Percentiles rank a stretch among this genome's conserved stretches.
These are phyloP conservation scores for Crematogaster levior DNA, from an alignment of 2,888 invertebrate genomes.

Conservation along the genomic window DNA sequence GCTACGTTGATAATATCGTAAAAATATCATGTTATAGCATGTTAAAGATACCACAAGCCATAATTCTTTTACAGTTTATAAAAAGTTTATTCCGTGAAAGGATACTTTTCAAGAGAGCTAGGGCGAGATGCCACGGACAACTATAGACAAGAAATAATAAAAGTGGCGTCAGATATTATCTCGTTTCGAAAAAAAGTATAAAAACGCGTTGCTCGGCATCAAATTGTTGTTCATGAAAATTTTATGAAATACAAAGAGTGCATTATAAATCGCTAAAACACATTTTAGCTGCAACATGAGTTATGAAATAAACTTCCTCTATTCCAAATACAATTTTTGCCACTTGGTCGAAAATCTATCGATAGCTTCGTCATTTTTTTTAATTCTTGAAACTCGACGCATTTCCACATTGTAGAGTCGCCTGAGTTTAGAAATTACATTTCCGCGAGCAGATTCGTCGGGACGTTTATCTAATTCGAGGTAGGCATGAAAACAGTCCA, in stretches of 20 bases:
- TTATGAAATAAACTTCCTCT: background rate
- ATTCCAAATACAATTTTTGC: background rate
- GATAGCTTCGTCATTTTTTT: background rate
- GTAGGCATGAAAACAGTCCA: background rate
- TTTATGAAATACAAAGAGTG: background rate
- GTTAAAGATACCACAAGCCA: background rate
- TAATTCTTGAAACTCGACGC: background rate
- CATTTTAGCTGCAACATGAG: background rate
- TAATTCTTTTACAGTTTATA: slow-evolving; percentile 18
- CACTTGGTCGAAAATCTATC: background rate
- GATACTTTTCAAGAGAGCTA: background rate
- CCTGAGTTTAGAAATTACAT: slow-evolving; percentile 11
- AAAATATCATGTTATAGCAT: slow-evolving; percentile 16
- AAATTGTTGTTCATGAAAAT: slow-evolving; percentile 1
- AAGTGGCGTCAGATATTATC: background rate
- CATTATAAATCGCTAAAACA: background rate
- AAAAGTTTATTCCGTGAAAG: background rate
- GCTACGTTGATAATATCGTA: background rate
- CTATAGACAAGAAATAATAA: slow-evolving; percentile 5
- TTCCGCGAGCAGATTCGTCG: slow-evolving; percentile 6
- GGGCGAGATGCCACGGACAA: background rate
- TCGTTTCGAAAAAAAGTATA: background rate
- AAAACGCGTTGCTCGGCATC: background rate
- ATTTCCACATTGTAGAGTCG: background rate
- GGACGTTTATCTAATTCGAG: slow-evolving; percentile 27